phyloP scores from a whole-genome alignment of 2,113 vertebrate species.

The Paramisgurnus dabryanus region DNA sequence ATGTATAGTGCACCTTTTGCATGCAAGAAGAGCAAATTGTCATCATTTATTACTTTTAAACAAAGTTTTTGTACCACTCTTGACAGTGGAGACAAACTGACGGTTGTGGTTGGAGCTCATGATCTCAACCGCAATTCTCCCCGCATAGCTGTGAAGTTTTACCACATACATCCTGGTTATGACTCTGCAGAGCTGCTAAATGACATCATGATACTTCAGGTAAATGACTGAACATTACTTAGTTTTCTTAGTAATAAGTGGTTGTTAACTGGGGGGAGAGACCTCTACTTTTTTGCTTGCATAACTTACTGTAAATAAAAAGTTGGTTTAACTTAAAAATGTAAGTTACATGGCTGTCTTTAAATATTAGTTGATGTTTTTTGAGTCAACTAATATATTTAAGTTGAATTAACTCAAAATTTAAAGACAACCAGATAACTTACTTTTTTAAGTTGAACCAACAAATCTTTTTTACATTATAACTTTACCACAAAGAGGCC shows the following conservation, averaged over 20 bases:
- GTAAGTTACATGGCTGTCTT: too few relatives aligned
- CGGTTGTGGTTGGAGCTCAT: conserved; percentile 28
- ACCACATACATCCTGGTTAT: conserved; percentile 53
- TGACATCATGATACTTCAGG: conserved; percentile 58
- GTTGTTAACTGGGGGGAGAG: too few relatives aligned
- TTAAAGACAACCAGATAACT: too few relatives aligned
- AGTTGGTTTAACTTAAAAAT: too few relatives aligned
- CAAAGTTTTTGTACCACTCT: neutral
- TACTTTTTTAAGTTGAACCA: too few relatives aligned
- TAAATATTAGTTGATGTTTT: too few relatives aligned
- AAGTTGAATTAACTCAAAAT: neutral
- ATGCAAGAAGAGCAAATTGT: too few relatives aligned
- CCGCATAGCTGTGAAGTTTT: conserved; percentile 42
- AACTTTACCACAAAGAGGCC: too few relatives aligned
- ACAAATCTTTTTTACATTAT: too few relatives aligned
- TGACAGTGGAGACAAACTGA: conserved; percentile 9
- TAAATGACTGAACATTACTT: conserved; percentile 36
- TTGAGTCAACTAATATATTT: neutral
- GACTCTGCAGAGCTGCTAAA: neutral
- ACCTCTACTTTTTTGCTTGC: neutral
- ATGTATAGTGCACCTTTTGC: neutral
- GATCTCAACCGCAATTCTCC: neutral
- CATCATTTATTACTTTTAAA: neutral
- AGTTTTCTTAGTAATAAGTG: too few relatives aligned
- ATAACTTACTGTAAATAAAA: neutral